Conservation (phyloP, 1,140 invertebrate genomes). For the Carcinoscorpius rotundicauda region DNA sequence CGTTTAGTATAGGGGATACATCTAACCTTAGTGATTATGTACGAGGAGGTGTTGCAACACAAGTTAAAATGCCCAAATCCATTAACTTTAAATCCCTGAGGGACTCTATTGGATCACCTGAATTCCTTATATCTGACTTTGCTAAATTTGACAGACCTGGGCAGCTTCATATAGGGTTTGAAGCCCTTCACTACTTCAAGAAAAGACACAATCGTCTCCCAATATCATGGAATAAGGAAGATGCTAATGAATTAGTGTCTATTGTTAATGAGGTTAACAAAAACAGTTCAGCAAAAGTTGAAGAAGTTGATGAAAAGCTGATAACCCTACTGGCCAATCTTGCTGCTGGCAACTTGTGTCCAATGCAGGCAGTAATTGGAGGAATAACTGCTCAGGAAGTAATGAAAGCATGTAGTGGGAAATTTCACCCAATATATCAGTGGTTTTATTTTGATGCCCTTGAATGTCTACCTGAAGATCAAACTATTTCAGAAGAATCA, state of each 20-base stretch:
- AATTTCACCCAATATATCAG: conserved; percentile 90
- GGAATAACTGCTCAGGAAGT: conserved; percentile 91
- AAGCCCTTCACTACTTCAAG: conserved; percentile 60
- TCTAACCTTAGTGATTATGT: conserved; percentile 42
- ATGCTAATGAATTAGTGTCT: conserved; percentile 59
- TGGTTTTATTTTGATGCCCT: conserved; percentile 95
- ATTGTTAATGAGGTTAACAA: conserved; percentile 47
- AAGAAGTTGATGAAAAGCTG: conserved; percentile 58
- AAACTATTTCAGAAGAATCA: conserved; percentile 51
- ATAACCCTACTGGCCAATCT: conserved; percentile 45
- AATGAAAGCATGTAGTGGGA: conserved; percentile 97
- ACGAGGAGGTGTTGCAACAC: conserved; percentile 78
- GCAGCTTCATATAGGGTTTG: conserved; percentile 82
- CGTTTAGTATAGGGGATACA: conserved; percentile 95
- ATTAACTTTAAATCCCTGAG: conserved; percentile 66
- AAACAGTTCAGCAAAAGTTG: conserved; percentile 43
- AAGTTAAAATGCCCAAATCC: conserved; percentile 92
- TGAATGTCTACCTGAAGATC: conserved; percentile 66
- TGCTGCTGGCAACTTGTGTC: conserved; percentile 67
- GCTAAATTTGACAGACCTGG: conserved; percentile 84
- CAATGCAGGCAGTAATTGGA: conserved; percentile 88
- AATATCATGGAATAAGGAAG: conserved; percentile 58
- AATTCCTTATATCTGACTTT: conserved; percentile 85
- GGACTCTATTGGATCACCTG: conserved; percentile 63
- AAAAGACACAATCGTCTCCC: conserved; percentile 46